Conservation (phyloP, 1,140 invertebrate genomes). For the Rhagoletis zephyria region DNA sequence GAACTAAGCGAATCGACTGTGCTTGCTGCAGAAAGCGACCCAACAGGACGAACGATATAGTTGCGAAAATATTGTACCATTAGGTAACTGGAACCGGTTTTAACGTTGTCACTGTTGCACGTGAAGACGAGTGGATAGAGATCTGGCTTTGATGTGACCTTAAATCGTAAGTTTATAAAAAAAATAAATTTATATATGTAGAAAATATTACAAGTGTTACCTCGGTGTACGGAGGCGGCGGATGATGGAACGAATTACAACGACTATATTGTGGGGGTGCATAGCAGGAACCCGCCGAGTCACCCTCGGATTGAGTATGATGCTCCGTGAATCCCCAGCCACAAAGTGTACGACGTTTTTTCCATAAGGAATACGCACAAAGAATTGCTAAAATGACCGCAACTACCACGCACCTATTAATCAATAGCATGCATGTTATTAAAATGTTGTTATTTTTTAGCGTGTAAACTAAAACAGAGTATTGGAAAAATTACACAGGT, state of each 20-base stretch:
- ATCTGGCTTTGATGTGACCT: slow-evolving; percentile 89
- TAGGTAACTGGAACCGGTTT: slow-evolving; percentile 81
- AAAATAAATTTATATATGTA: neutral
- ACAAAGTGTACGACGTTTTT: slow-evolving; percentile 75
- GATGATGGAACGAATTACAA: slow-evolving; percentile 84
- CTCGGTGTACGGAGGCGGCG: slow-evolving; percentile 86
- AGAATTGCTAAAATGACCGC: slow-evolving; percentile 77
- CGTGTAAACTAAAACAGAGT: too few species aligned
- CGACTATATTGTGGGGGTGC: slow-evolving; percentile 84
- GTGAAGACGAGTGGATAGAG: slow-evolving; percentile 87
- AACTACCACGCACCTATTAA: slow-evolving; percentile 77
- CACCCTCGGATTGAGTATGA: slow-evolving; percentile 78
- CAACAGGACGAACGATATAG: slow-evolving; percentile 80
- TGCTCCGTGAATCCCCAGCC: slow-evolving; percentile 74
- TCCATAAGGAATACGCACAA: slow-evolving; percentile 81
- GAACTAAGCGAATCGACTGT: slow-evolving; percentile 87
- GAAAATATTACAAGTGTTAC: slow-evolving; percentile 72
- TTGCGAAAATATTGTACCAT: slow-evolving; percentile 88
- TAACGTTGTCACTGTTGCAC: slow-evolving; percentile 78
- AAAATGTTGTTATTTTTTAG: too few species aligned
- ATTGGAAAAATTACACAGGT: too few species aligned
- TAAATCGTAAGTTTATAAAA: slow-evolving; percentile 55
- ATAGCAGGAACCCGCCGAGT: slow-evolving; percentile 83
- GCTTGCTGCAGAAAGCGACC: slow-evolving; percentile 85
- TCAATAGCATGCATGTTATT: too few species aligned